Evolutionary conservation across 2,113 vertebrate genomes (phyloP).

Genomic region (Sylvietta virens): DNA sequence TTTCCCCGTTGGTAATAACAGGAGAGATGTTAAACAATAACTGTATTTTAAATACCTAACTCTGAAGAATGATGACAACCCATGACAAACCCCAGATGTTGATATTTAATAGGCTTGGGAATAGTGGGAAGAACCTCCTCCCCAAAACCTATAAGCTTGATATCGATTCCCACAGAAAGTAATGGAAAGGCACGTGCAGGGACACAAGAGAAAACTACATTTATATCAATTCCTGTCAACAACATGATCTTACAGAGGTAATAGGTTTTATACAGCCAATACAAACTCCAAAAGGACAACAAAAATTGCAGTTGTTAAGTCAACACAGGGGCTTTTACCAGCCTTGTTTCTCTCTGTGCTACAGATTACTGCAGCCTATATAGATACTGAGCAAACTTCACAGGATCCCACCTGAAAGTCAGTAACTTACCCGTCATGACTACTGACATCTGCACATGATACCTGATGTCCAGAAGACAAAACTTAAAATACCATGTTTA

Average conservation of each 20-base stretch:
- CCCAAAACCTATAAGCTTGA: neutral
- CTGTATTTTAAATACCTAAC: conserved; percentile 3
- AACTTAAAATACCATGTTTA: neutral
- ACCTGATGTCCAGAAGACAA: neutral
- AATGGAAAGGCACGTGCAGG: neutral
- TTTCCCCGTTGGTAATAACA: neutral
- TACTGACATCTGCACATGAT: neutral
- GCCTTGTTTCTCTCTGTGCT: neutral
- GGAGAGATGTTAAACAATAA: conserved; percentile 39
- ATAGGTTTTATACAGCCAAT: neutral
- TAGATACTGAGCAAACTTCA: neutral
- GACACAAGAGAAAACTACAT: neutral
- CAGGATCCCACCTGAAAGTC: neutral
- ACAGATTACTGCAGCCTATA: neutral
- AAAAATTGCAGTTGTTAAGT: neutral
- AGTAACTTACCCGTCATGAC: neutral
- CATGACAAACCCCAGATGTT: neutral
- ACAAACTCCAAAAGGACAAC: neutral
- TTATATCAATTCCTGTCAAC: neutral
- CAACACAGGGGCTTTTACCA: neutral
- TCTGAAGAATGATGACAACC: neutral
- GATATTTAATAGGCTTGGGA: neutral
- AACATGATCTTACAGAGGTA: neutral
- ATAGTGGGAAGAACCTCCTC: neutral
- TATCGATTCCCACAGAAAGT: neutral